Evolutionary conservation across 2,797 vertebrate genomes (phyloP).

Genomic region (Pitangus sulphuratus): DNA sequence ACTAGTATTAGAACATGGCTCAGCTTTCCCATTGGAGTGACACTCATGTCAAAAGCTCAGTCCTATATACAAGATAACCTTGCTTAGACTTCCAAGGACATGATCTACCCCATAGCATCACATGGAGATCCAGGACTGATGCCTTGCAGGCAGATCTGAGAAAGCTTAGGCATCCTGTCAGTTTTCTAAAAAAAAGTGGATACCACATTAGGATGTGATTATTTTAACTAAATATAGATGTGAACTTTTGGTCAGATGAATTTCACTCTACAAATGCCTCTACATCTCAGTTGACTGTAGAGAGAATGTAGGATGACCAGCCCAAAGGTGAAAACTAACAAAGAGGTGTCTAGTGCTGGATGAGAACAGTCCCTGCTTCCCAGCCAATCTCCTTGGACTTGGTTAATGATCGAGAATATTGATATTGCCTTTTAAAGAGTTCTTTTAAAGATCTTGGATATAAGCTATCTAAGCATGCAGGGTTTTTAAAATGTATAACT

Average conservation of each 20-base stretch:
- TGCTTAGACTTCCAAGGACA: not conserved
- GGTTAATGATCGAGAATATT: not conserved
- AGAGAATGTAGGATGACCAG: not conserved
- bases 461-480: not conserved
- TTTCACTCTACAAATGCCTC: not conserved
- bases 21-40: not conserved
- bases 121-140: fast-evolving
- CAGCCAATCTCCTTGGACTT: not conserved
- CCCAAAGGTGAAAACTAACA: not conserved
- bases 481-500: not conserved
- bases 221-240: not conserved
- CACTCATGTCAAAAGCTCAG: not conserved
- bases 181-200: not conserved
- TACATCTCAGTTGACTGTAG: not conserved
- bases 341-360: not conserved
- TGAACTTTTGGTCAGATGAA: not conserved
- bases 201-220: not conserved
- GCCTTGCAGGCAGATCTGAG: not conserved
- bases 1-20: not conserved
- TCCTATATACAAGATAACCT: not conserved
- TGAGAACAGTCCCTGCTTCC: not conserved
- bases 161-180: not conserved
- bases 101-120: fast-evolving
- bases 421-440: not conserved
- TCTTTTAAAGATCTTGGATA: not conserved